Base-by-base conservation (phyloP, 2,113 vertebrate genomes). In the Ophiodon elongatus region DNA sequence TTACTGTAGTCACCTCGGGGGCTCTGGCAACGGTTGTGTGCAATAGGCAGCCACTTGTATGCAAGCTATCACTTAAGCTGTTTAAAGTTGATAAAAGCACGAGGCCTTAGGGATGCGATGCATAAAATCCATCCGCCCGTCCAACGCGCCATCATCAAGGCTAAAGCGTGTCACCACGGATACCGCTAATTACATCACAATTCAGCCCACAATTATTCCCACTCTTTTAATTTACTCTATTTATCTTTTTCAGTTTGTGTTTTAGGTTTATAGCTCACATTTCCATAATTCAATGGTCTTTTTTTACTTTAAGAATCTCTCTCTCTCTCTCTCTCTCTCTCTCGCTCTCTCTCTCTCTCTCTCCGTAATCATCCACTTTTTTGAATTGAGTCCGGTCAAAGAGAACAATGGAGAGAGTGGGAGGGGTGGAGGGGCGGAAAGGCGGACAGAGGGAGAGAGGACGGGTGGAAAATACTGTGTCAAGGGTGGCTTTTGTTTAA, bases 61-160 rank as follows among this genome's bases (percentile, higher is more conserved):
- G 82, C 85, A 54, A 79, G 85, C 79, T 50, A 47, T 85, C 75
- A 45, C 91, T 80, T 87, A 86, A 87, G 88, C 89, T 63, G 85
- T 92, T 92, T 83, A 86, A 81, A 78, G 79, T 73, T 89, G 90
- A 89, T 88, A 81, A 85, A 89, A 78, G 80, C 88, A 4, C 8
- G 3, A 64, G 25, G 69, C 77, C 64, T 68, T 3, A 2, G 79
- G 85, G 86, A 84, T 17, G 67, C 1, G 8, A 77, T 31, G 85
- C 87, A 80, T 76, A 33, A 93, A 87, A 88, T 89, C 77, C 77
- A 74, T 84, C 79, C 21, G 8, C 37, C 69, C 81, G 85, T 73
- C 75, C 72, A 64, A 80, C 19, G 56, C 75, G 8, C 52, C 84
- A 13, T 75, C 65, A 66, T 74, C 78, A 65, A 64, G 73, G 65